These are phyloP conservation scores for Cydia amplana DNA, from an alignment of 1,140 invertebrate species.

Conservation along the genomic window DNA sequence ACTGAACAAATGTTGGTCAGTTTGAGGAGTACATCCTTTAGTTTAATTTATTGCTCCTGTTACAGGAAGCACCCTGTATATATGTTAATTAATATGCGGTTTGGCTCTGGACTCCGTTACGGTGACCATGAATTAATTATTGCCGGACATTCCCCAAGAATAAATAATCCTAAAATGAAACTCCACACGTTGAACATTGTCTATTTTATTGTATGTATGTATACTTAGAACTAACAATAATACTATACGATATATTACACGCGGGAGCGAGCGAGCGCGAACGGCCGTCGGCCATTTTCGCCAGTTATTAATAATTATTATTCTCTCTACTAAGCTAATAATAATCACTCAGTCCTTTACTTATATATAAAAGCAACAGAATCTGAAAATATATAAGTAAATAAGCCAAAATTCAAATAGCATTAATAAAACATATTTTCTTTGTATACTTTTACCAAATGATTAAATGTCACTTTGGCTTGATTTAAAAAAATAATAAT, in stretches of 20 bases:
- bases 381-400: not conserved
- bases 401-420: slow-evolving; percentile 18
- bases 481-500: not conserved
- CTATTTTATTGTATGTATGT: slow-evolving; percentile 71
- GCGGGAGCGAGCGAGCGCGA: slow-evolving; percentile 39
- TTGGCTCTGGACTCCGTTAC: too few species aligned
- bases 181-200: slow-evolving; percentile 61
- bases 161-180: slow-evolving; percentile 47
- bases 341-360: slow-evolving; percentile 51
- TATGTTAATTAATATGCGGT: too few species aligned
- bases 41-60: too few species aligned
- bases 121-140: too few species aligned
- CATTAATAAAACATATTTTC: not conserved
- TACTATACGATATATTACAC: slow-evolving; percentile 53
- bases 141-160: not conserved
- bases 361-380: slow-evolving; percentile 39
- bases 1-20: too few species aligned
- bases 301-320: slow-evolving; percentile 20
- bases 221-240: slow-evolving; percentile 55
- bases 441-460: not conserved
- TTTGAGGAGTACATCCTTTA: too few species aligned
- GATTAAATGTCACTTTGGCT: not conserved
- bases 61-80: too few species aligned
- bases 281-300: not conserved
- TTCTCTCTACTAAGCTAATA: slow-evolving; percentile 33